Percentiles rank a stretch among this genome's conserved stretches.
phyloP scores from a whole-genome alignment of 2,113 vertebrate species.

The Coptodon rendalli region DNA sequence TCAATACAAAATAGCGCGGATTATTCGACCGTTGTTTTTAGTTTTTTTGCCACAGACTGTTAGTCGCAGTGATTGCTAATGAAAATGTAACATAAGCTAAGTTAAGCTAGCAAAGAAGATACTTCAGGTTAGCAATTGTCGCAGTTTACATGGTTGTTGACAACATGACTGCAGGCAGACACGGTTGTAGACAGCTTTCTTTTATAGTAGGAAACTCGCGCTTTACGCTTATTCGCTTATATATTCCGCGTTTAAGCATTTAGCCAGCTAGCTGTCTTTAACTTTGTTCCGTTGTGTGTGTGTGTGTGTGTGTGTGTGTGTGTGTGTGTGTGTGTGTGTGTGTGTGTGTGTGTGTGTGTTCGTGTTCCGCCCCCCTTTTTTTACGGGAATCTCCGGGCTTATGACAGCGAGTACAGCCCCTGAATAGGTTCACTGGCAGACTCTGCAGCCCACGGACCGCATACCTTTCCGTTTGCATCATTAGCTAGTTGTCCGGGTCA shows the following conservation, averaged over 20 bases:
- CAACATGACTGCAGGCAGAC: neutral
- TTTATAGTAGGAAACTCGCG: neutral
- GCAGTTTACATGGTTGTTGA: neutral
- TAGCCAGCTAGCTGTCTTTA: constrained; percentile 9
- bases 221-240: neutral
- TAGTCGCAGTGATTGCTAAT: constrained; percentile 3
- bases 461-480: constrained; percentile 79
- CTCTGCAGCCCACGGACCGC: constrained; percentile 43
- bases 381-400: constrained; percentile 40
- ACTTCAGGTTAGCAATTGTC: neutral
- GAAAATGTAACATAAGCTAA: constrained; percentile 39
- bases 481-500: neutral
- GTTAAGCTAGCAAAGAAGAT: constrained; percentile 50
- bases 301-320: neutral
- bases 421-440: constrained; percentile 60
- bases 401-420: constrained; percentile 48
- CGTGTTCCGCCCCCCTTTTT: constrained; percentile 25
- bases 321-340: neutral
- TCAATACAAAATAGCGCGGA: fast-evolving
- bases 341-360: neutral
- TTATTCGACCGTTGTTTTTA: neutral
- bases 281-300: constrained; percentile 17
- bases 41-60: neutral
- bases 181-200: neutral
- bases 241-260: neutral